phyloP scores from a whole-genome alignment of 2,113 vertebrate genomes.

The Oncorhynchus nerka region DNA sequence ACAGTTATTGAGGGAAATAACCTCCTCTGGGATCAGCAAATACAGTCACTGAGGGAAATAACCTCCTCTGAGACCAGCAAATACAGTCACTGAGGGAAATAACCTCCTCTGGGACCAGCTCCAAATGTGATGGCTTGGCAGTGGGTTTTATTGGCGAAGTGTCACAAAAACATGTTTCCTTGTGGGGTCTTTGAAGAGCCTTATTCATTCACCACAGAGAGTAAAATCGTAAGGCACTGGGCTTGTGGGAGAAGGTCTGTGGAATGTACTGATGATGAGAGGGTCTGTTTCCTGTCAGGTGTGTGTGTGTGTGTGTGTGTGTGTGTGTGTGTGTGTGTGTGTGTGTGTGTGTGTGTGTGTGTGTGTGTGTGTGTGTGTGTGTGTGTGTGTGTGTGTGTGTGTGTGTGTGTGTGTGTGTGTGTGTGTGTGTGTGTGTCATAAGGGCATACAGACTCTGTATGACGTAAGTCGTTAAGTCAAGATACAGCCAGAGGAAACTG shows the following conservation, averaged over 20 bases:
- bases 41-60: too few relatives aligned
- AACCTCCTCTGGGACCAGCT: neutral
- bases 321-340: too few relatives aligned
- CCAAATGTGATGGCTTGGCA: conserved; percentile 3
- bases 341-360: too few relatives aligned
- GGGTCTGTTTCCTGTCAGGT: neutral
- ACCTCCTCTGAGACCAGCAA: neutral
- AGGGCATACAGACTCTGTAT: too few relatives aligned
- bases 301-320: too few relatives aligned
- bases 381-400: too few relatives aligned
- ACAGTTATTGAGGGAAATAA: too few relatives aligned
- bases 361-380: too few relatives aligned
- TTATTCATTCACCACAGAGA: neutral
- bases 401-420: too few relatives aligned
- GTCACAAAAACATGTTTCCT: neutral
- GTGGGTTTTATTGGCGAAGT: neutral
- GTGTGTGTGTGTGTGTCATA: too few relatives aligned
- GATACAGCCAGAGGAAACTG: neutral
- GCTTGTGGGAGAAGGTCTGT: neutral
- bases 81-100: neutral
- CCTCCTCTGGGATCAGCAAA: too few relatives aligned
- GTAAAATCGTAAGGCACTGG: neutral
- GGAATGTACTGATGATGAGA: neutral
- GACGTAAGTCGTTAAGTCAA: too few relatives aligned
- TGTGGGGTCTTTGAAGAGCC: neutral